Evolutionary conservation across 2,888 invertebrate species (phyloP), one percentile per base, ranked within the genome.

Genomic region (Acronicta leporina): DNA sequence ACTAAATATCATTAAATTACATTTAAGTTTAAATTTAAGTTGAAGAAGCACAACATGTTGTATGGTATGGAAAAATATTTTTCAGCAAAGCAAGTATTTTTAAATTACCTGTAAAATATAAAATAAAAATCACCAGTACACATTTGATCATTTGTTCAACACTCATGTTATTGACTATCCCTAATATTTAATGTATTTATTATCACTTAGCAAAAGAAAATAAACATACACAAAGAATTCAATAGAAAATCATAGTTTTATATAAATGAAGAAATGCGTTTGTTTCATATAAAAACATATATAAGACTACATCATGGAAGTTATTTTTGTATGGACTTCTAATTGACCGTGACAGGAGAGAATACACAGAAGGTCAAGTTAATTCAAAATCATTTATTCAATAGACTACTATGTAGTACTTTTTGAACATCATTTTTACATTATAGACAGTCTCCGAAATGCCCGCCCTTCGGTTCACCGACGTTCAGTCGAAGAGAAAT

Each of bases 271-370:
- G 14, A 40, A 30, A 42, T 9, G 13, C 25, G 53, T 60, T 68
- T 38, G 43, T n/a, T 25, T 44, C 20, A 14, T 46, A 13, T 16
- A 10, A 35, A 15, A 27, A 30, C 46, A 43, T 7, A 0, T 35
- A 41, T 45, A 44, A 15, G 40, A 73, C 43, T 68, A 68, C 45
- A 25, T 46, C 33, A 53, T n/a, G 13, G 11, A 0, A 8, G 11
- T 11, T 33, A 46, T 38, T 60, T 73, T 60, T 68, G 68, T 55
- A 45, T 16, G 45, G 49, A 55, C 35, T 73, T 73, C 54, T 20
- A 20, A 68, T 38, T 33, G 14, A n/a, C 16, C 33, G 51, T 73
- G 61, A 48, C 68, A 48, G n/a, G 38, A 13, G n/a, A n/a, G 38
- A 9, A 25, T 25, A 5, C 33, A 33, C 11, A 33, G 33, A 33